Evolutionary conservation across 1,140 invertebrate species (phyloP), one percentile per base, ranked within the genome.

Genomic region (Trichogramma pretiosum): DNA sequence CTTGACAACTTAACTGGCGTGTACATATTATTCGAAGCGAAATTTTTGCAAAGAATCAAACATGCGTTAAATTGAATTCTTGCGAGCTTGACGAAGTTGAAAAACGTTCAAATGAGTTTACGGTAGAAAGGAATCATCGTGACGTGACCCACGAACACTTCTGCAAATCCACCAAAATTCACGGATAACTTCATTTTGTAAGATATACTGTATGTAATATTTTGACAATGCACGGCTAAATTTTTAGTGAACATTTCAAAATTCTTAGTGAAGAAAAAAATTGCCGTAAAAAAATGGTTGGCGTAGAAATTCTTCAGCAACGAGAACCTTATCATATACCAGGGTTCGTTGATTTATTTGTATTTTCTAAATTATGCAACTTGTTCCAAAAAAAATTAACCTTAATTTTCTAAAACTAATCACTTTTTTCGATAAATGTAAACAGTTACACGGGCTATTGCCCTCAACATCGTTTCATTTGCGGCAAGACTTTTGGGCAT

Each of bases 401-500:
- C 26, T 30, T 30, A 28, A 28, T 30, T 10, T 50, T 28, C 41
- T 39, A 13, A 14, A 23, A 19, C 8, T 30, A n/a, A 33, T 50
- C 19, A 22, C 9, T 37, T 24, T 34, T 22, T 33, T 18, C 9
- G 36, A 8, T 17, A 48, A 24, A 14, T 19, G 14, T 23, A 28
- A 36, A 32, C 50, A 10, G 23, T 32, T 85, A 86, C 57, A 80
- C 81, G 3, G 84, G 84, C 11, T 81, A 82, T 57, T 83, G 80
- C 60, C 81, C 83, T 2, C 80, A 84, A 56, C 81, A 81, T 65
- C 80, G 77, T 23, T 84, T 77, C 58, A 76, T 78, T 34, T 77
- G 81, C 36, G 84, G 82, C 3, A 76, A 83, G 62, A 83, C 81
- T 2, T 86, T 80, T 67, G 83, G 82, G 22, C 76, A 72, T 3